Conservation (phyloP, 2,113 vertebrate species). For the Myiozetetes cayanensis region DNA sequence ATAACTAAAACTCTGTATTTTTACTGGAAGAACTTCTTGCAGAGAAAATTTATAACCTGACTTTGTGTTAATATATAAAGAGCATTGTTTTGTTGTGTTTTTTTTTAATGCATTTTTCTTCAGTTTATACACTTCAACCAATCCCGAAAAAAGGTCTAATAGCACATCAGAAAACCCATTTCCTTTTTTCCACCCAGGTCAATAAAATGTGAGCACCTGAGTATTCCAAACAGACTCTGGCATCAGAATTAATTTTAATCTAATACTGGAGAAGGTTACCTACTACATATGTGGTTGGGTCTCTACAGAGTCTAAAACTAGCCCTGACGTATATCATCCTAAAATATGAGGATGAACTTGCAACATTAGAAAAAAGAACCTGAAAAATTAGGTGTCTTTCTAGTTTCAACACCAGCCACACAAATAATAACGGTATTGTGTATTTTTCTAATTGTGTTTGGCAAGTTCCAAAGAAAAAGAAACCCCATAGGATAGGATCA, state of each 20-base stretch:
- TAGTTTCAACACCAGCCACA: background rate
- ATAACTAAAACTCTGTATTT: background rate
- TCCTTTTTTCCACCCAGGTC: background rate
- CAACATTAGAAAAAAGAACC: background rate
- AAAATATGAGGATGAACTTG: background rate
- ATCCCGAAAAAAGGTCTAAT: background rate
- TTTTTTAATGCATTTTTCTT: background rate
- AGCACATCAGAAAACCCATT: background rate
- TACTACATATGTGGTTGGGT: background rate
- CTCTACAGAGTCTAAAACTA: background rate
- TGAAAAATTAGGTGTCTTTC: background rate
- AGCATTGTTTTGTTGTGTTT: background rate
- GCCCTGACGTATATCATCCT: background rate
- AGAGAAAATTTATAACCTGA: background rate
- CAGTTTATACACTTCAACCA: background rate
- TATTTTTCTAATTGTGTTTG: background rate
- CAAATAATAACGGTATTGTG: background rate
- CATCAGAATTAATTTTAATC: background rate
- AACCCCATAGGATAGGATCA: background rate
- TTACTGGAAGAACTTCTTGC: background rate
- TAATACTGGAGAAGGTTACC: background rate
- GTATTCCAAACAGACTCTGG: background rate
- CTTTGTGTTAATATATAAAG: background rate
- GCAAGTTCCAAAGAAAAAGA: background rate
- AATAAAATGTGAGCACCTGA: background rate